Conservation (phyloP, 2,113 vertebrate genomes). For the Seriola quinqueradiata region DNA sequence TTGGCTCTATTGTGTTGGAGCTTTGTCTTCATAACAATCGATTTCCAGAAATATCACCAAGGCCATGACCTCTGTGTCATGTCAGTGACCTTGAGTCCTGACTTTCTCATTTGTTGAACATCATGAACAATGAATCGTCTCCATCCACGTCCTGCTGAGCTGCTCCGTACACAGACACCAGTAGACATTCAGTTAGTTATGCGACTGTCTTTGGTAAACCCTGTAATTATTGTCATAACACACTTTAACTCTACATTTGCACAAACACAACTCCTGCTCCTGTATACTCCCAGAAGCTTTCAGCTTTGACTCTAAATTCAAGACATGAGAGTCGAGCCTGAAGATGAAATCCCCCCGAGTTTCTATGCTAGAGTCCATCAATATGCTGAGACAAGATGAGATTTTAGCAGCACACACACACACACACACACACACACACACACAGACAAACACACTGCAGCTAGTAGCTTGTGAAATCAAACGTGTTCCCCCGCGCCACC, state of each 20-base stretch:
- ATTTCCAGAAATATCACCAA: too few species aligned
- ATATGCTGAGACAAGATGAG: conserved; percentile 17
- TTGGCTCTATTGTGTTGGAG: too few species aligned
- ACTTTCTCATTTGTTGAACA: too few species aligned
- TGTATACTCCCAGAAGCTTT: conserved; percentile 3
- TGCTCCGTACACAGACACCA: too few species aligned
- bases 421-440: conserved; percentile 2
- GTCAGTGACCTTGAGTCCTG: too few species aligned
- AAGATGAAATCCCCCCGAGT: conserved; percentile 30
- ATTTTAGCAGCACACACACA: neutral
- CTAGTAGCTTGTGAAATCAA: neutral
- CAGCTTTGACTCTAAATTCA: conserved; percentile 1
- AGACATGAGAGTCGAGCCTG: conserved; percentile 1
- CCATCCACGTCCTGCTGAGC: too few species aligned
- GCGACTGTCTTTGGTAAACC: too few species aligned
- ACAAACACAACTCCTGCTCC: neutral
- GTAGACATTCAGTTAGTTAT: too few species aligned
- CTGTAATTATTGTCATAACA: too few species aligned
- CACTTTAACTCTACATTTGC: neutral
- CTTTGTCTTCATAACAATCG: too few species aligned
- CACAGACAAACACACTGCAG: conserved; percentile 19
- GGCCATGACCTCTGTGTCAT: too few species aligned
- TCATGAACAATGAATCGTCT: too few species aligned
- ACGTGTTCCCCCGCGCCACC: conserved; percentile 1
- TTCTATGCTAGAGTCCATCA: conserved; percentile 15